These are phyloP conservation scores for Neocrepidodera transversa DNA, from an alignment of 2,888 invertebrate genomes.

Conservation along the genomic window DNA sequence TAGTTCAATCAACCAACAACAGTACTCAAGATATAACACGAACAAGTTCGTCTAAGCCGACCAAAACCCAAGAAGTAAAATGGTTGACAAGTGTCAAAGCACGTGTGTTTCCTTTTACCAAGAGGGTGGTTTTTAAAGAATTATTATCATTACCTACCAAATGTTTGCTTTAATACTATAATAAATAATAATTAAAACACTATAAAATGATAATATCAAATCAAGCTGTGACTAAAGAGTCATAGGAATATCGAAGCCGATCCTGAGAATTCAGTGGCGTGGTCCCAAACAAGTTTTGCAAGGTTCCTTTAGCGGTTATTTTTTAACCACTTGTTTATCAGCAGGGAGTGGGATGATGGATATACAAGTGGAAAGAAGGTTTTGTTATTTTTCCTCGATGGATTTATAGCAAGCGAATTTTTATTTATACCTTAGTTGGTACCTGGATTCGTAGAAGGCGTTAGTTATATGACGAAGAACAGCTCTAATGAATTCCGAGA, in stretches of 20 bases:
- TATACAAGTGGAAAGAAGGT: constrained; percentile 28
- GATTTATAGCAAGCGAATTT: constrained; percentile 38
- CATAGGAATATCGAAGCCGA: not conserved
- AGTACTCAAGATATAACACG: no score
- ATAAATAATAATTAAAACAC: no score
- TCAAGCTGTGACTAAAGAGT: no score
- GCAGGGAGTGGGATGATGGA: constrained; percentile 34
- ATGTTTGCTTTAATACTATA: no score
- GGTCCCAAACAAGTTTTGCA: constrained; percentile 23
- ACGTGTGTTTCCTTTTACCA: no score
- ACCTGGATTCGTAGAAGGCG: constrained; percentile 37
- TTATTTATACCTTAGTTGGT: constrained; percentile 40
- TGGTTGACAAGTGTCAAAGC: no score
- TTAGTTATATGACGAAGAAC: constrained; percentile 34
- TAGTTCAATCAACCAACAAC: no score
- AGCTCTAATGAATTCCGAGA: constrained; percentile 30
- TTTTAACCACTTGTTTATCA: constrained; percentile 28
- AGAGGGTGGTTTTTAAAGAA: no score
- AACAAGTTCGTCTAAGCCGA: no score
- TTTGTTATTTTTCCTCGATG: constrained; percentile 31
- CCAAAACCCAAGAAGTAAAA: no score
- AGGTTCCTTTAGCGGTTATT: constrained; percentile 26
- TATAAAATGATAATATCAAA: no score
- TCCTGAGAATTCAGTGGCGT: constrained; percentile 14
- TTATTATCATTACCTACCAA: no score